Percentiles rank a stretch among this genome's conserved stretches.
phyloP scores from a whole-genome alignment of 2,797 vertebrate genomes.

The Falco naumanni region DNA sequence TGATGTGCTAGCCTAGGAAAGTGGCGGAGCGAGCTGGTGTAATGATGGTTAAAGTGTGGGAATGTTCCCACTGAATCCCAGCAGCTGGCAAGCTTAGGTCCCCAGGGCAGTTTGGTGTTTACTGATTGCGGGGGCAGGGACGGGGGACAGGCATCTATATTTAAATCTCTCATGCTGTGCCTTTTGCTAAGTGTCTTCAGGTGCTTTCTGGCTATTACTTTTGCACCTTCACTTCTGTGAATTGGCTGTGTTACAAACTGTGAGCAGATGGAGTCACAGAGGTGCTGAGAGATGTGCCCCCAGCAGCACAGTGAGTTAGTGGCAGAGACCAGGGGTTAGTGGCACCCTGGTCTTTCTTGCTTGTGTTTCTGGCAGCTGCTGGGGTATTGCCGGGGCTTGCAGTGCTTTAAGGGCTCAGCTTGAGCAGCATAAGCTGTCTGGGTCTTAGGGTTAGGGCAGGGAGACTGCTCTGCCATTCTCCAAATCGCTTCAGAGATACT shows the following conservation, averaged over 20 bases:
- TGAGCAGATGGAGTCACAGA: background rate
- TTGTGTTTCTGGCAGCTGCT: background rate
- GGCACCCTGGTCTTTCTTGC: background rate
- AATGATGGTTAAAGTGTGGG: background rate
- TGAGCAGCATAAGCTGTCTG: background rate
- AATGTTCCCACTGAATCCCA: background rate
- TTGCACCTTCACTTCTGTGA: background rate
- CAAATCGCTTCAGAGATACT: background rate
- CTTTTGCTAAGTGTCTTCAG: background rate
- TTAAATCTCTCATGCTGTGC: background rate
- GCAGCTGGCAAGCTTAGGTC: background rate
- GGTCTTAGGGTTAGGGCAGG: background rate
- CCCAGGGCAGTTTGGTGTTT: background rate
- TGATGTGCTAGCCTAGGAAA: background rate
- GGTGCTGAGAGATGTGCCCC: background rate
- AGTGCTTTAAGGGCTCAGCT: background rate
- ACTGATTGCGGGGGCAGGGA: background rate
- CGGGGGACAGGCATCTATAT: background rate
- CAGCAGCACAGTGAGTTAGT: background rate
- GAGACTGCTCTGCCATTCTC: background rate
- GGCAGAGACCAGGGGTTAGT: background rate
- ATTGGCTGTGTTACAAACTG: background rate
- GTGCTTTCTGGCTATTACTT: background rate
- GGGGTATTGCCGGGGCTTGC: background rate
- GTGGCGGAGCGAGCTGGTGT: background rate